Conservation (phyloP, 1,140 invertebrate species). For the Euwallacea similis region DNA sequence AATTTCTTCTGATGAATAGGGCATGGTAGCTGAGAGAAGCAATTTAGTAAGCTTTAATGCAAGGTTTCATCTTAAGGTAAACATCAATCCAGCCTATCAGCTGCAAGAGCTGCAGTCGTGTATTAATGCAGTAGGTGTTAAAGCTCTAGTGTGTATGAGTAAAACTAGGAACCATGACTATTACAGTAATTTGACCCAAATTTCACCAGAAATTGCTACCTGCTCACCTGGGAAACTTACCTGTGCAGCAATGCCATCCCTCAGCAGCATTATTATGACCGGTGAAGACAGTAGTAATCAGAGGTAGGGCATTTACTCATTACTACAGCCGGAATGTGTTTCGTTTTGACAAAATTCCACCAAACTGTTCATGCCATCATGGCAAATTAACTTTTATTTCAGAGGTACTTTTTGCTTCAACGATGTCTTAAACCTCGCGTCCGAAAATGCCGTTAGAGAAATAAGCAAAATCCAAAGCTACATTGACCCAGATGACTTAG, state of each 20-base stretch:
- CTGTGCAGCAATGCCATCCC: constrained; percentile 48
- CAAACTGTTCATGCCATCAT: neutral
- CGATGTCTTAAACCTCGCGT: constrained; percentile 57
- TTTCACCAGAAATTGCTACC: constrained; percentile 57
- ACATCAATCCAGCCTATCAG: constrained; percentile 84
- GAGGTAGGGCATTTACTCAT: too few species aligned
- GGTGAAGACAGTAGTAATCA: too few species aligned
- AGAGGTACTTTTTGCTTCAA: constrained; percentile 65
- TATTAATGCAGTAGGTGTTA: constrained; percentile 75
- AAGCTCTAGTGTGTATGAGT: constrained; percentile 70
- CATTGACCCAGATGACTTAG: constrained; percentile 21
- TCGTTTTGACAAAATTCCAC: constrained; percentile 36
- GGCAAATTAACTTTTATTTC: constrained; percentile 41
- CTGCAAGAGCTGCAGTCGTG: constrained; percentile 76
- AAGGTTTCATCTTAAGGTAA: constrained; percentile 60
- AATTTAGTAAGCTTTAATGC: neutral
- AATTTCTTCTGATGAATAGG: neutral
- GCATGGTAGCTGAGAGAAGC: neutral
- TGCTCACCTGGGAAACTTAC: constrained; percentile 51
- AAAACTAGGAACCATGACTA: constrained; percentile 71
- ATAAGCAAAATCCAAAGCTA: constrained; percentile 15
- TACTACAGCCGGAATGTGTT: too few species aligned
- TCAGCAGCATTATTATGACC: constrained; percentile 43
- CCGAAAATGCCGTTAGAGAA: constrained; percentile 28
- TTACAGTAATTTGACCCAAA: constrained; percentile 63